Conservation (phyloP, 2,113 vertebrate species). For the Tetrax tetrax region DNA sequence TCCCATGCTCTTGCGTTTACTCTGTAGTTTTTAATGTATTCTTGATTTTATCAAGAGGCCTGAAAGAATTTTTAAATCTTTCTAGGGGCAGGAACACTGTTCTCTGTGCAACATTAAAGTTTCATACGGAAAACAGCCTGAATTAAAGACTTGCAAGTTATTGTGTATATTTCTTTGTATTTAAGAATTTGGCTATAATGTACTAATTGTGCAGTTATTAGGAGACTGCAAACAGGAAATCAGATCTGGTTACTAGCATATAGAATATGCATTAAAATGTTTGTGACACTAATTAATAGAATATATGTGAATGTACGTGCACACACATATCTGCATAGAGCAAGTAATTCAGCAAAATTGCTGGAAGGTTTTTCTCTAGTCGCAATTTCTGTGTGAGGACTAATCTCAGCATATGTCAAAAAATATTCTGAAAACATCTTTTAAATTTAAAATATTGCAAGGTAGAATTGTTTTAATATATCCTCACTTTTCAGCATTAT, state of each 20-base stretch:
- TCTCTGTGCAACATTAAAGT: not conserved
- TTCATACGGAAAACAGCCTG: not conserved
- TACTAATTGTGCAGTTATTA: not conserved
- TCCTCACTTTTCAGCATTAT: not conserved
- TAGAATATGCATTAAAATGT: not conserved
- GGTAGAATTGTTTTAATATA: not conserved
- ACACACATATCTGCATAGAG: not conserved
- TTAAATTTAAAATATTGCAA: not conserved
- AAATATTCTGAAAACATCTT: not conserved
- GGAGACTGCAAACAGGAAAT: not conserved
- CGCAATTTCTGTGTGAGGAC: not conserved
- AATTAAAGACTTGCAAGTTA: not conserved
- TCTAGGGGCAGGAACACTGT: not conserved
- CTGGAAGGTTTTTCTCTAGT: not conserved
- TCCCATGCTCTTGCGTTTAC: not conserved
- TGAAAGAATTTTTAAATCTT: not conserved
- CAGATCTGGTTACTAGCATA: not conserved
- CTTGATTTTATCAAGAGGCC: not conserved
- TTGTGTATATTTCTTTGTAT: not conserved
- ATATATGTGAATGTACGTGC: not conserved
- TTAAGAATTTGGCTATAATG: not conserved
- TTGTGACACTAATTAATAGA: not conserved
- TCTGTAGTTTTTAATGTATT: not conserved
- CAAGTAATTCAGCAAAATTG: not conserved
- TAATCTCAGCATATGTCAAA: not conserved